These are phyloP conservation scores for Edolisoma coerulescens DNA, from an alignment of 2,113 vertebrate genomes.

Conservation along the genomic window DNA sequence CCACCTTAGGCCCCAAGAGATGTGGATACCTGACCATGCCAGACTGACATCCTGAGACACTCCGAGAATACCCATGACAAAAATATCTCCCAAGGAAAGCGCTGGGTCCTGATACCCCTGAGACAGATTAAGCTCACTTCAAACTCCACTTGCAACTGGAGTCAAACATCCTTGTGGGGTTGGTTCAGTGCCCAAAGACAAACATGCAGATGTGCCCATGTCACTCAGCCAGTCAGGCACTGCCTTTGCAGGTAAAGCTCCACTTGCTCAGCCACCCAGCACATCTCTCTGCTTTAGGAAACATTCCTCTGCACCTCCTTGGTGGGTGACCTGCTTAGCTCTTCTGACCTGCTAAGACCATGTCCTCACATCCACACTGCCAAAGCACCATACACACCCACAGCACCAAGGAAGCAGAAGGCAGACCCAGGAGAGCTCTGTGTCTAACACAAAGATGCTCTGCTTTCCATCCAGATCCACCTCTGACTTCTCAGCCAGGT, in stretches of 20 bases:
- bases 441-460: background rate
- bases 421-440: background rate
- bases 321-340: background rate
- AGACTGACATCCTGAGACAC: background rate
- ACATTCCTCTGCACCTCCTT: background rate
- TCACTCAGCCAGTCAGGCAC: background rate
- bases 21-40: background rate
- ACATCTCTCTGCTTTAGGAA: background rate
- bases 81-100: background rate
- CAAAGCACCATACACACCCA: background rate
- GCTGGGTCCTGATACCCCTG: background rate
- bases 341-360: background rate
- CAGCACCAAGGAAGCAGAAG: background rate
- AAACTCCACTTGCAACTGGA: background rate
- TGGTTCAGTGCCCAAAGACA: background rate
- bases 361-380: background rate
- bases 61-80: background rate
- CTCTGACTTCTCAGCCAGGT: background rate
- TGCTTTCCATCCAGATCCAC: background rate
- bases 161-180: background rate
- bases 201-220: accelerated
- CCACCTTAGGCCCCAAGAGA: background rate
- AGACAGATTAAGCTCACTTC: background rate
- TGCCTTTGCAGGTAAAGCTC: background rate
- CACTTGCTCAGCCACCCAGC: background rate